A percentile compares a stretch with the other conserved stretches of the same genome.
phyloP scores from a whole-genome alignment of 2,888 invertebrate species.

The Pseudococcus viburni region DNA sequence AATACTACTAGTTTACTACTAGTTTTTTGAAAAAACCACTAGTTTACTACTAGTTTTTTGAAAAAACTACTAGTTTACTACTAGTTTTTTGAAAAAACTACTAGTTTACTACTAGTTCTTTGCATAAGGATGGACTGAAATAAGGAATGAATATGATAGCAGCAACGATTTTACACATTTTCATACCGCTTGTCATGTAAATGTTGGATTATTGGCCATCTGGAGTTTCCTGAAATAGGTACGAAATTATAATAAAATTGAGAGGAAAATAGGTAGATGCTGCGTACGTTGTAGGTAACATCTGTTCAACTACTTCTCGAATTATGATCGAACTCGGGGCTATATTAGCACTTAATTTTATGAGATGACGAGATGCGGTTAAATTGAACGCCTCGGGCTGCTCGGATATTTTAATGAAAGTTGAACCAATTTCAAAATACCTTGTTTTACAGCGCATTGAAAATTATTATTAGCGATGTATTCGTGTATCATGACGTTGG shows the following conservation, averaged over 20 bases:
- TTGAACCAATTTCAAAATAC: conserved; percentile 25
- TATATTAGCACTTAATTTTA: conserved; percentile 37
- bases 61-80: no score
- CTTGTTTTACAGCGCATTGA: conserved; percentile 20
- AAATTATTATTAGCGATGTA: conserved; percentile 17
- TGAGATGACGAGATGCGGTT: conserved; percentile 19
- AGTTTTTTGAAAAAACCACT: no score
- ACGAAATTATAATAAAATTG: background rate
- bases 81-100: no score
- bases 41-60: no score
- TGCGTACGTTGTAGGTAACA: background rate
- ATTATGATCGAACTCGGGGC: conserved; percentile 35
- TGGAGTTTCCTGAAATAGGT: background rate
- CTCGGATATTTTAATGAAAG: background rate
- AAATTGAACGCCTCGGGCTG: conserved; percentile 14
- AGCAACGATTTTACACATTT: no score
- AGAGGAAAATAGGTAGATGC: background rate
- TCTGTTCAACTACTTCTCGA: background rate
- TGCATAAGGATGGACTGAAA: no score
- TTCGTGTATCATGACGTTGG: background rate
- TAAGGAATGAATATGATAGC: background rate
- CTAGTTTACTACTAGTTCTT: no score
- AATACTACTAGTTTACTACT: no score
- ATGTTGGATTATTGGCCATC: no score
- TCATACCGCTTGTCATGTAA: no score